These are phyloP conservation scores for Vanessa tameamea DNA, from an alignment of 1,140 invertebrate species.

Conservation along the genomic window DNA sequence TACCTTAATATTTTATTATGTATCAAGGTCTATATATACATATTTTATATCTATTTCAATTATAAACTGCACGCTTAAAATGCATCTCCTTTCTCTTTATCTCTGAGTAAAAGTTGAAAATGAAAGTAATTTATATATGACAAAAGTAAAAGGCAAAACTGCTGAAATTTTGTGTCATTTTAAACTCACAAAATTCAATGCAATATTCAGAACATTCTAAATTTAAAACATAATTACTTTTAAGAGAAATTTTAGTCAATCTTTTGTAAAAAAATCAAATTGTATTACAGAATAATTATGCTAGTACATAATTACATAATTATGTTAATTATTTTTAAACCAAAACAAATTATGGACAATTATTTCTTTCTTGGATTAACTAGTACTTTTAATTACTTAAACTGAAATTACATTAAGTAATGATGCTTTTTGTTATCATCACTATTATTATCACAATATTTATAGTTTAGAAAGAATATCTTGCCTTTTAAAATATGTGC, in stretches of 20 bases:
- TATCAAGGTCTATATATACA: neutral
- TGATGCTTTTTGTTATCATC: neutral
- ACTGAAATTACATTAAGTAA: neutral
- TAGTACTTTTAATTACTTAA: neutral
- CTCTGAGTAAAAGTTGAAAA: slow-evolving; percentile 52
- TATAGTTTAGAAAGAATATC: neutral
- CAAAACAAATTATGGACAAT: neutral
- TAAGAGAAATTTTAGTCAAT: no score
- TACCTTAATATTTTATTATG: slow-evolving; percentile 5
- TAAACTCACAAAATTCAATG: neutral
- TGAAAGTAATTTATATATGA: slow-evolving; percentile 51
- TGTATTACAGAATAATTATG: no score
- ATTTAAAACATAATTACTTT: no score
- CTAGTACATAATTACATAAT: neutral
- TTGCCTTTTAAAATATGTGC: neutral
- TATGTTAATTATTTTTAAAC: neutral
- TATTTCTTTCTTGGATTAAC: slow-evolving; percentile 4
- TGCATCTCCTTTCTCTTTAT: slow-evolving; percentile 53
- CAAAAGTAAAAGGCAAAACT: slow-evolving; percentile 48
- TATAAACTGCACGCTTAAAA: slow-evolving; percentile 35
- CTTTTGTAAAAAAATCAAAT: no score
- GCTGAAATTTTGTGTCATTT: slow-evolving; percentile 38
- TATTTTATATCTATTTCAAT: slow-evolving; percentile 1
- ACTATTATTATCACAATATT: neutral
- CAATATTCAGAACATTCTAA: no score